A percentile compares a stretch with the other conserved stretches of the same genome.
Evolutionary conservation across 2,113 vertebrate species (phyloP).

Genomic region (Lampris megalopsis): DNA sequence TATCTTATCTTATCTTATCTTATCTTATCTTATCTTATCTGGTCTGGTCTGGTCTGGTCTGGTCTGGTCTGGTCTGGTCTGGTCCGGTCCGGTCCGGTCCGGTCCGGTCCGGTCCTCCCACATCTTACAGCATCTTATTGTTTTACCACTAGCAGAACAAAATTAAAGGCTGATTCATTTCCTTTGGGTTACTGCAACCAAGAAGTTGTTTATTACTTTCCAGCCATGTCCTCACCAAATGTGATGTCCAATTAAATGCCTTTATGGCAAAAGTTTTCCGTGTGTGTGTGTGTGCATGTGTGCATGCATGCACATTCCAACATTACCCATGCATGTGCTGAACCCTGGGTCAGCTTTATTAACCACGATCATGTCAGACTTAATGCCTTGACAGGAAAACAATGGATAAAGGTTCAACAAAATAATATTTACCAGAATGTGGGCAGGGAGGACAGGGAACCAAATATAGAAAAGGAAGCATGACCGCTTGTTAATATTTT

Average conservation of each 20-base stretch:
- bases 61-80: no score
- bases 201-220: constrained; percentile 26
- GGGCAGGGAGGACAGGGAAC: neutral
- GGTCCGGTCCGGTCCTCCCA: neutral
- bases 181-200: constrained; percentile 7
- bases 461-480: constrained; percentile 17
- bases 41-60: no score
- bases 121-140: no score
- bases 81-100: no score
- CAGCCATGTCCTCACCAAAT: constrained; percentile 31
- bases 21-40: no score
- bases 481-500: constrained; percentile 10
- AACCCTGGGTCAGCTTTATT: constrained; percentile 38
- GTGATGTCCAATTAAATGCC: constrained; percentile 58
- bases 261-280: neutral
- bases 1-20: no score
- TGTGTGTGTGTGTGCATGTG: neutral
- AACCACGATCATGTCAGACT: constrained; percentile 26
- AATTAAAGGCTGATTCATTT: constrained; percentile 41
- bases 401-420: constrained; percentile 2
- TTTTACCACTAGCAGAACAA: neutral
- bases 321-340: constrained; percentile 37
- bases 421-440: constrained; percentile 17
- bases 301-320: neutral
- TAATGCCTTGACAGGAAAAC: constrained; percentile 25